Evolutionary conservation across 2,888 invertebrate species (phyloP), one percentile per base, ranked within the genome.

Genomic region (Plagodis pulveraria): DNA sequence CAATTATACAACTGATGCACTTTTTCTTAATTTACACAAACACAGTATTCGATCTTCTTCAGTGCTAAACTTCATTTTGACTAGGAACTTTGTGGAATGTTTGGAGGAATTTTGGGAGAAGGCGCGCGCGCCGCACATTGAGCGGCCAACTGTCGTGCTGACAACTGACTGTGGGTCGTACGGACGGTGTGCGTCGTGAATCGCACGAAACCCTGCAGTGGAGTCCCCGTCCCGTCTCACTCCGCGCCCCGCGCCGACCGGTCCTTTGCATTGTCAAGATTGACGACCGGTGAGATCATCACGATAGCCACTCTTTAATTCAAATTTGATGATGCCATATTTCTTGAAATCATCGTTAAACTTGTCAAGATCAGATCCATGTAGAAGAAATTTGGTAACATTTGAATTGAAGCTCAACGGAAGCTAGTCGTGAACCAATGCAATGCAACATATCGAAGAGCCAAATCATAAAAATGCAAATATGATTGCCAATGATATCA

Each of bases 201-300:
- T 86, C 87, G 90, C 86, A 82, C 86, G 74, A 83, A 86, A 83
- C 87, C 89, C 86, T 86, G 87, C 87, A 82, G 75, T 67, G 78
- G 76, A 78, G 81, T 77, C 78, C 81, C 82, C 80, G 78, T 79
- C 85, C 79, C 83, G 78, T 71, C 81, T 69, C 79, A 62, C 72
- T 65, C 80, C 84, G 69, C 78, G 64, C 81, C 84, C 76, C 88
- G 70, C 80, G 65, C 65, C 83, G 81, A 89, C 90, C 89, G 88
- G 89, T 89, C 89, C 89, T 88, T 85, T 84, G 90, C 89, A 90
- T 91, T 91, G 91, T 90, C 88, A 89, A 89, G 87, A 89, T 89
- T 88, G 87, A 88, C 86, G 83, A 85, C 79, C 83, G 87, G 85
- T 91, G 91, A 91, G 91, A 91, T 91, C 91, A 91, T 89, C 91